Evolutionary conservation across 2,797 vertebrate genomes (phyloP).

Genomic region (Peromyscus aztecus): DNA sequence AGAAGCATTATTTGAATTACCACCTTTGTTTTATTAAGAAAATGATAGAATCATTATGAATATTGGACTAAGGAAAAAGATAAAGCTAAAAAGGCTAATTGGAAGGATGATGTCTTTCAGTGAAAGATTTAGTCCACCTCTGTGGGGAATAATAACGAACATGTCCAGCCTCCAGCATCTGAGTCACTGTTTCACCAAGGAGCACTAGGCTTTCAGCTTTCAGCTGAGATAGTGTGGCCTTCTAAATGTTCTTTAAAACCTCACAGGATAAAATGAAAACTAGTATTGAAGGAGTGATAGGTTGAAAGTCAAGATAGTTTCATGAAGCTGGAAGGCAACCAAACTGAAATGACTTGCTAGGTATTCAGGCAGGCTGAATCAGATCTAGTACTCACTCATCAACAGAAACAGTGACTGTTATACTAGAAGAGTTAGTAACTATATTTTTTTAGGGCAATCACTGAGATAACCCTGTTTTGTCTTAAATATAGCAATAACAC

Average conservation of each 20-base stretch:
- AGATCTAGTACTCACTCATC: neutral
- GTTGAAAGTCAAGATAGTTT: neutral
- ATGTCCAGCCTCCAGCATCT: neutral
- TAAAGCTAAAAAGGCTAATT: neutral
- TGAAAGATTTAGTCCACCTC: neutral
- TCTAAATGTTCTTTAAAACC: neutral
- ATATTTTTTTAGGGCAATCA: neutral
- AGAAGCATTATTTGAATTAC: neutral
- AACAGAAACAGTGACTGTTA: neutral
- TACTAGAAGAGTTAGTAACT: neutral
- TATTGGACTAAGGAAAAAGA: neutral
- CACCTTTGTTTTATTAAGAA: neutral
- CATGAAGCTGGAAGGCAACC: neutral
- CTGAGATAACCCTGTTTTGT: neutral
- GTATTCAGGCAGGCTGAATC: neutral
- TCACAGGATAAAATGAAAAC: neutral
- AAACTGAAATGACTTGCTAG: neutral
- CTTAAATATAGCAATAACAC: neutral
- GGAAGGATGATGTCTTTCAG: neutral
- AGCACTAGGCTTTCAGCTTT: neutral
- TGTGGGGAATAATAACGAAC: conserved; percentile 13
- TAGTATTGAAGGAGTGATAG: neutral
- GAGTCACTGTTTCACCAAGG: neutral
- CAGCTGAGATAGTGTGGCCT: neutral
- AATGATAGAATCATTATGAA: neutral